Conservation (phyloP, 2,888 invertebrate genomes). For the Scaeva pyrastri region DNA sequence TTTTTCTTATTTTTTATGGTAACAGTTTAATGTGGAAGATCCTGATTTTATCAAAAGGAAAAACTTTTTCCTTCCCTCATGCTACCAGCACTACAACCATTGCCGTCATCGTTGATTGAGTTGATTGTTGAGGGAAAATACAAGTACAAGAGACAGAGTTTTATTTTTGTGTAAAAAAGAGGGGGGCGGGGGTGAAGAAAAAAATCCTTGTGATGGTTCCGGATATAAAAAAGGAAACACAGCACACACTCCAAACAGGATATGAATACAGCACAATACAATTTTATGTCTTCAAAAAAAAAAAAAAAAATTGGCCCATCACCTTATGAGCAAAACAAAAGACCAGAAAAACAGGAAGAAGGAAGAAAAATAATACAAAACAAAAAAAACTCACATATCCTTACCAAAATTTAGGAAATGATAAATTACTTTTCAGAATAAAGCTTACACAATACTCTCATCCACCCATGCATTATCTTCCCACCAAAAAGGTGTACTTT, state of each 20-base stretch:
- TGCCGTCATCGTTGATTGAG: slow-evolving; percentile 12
- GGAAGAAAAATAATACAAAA: neutral
- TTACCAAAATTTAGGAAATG: slow-evolving; percentile 73
- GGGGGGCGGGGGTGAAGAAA: no score
- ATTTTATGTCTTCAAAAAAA: no score
- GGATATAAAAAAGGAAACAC: slow-evolving; percentile 20
- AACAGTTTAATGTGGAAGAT: slow-evolving; percentile 71
- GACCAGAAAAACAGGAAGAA: slow-evolving; percentile 16
- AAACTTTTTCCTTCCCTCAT: slow-evolving; percentile 40
- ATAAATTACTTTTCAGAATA: slow-evolving; percentile 72
- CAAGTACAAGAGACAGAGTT: neutral
- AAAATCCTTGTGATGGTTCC: slow-evolving; percentile 5
- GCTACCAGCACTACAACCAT: neutral
- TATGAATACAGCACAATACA: slow-evolving; percentile 53
- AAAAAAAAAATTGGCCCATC: slow-evolving; percentile 54
- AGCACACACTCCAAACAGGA: slow-evolving; percentile 40
- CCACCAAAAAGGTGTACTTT: slow-evolving; percentile 12
- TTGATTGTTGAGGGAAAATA: slow-evolving; percentile 12
- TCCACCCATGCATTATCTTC: slow-evolving; percentile 4
- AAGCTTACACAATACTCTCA: slow-evolving; percentile 17
- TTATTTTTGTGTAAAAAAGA: neutral
- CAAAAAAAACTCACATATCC: slow-evolving; percentile 39
- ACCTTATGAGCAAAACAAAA: neutral
- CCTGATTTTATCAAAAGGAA: slow-evolving; percentile 62
- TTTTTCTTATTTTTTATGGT: neutral